Base-by-base conservation (phyloP, 92 coral and sea anemone species). In the Plumapathes pennacea region DNA sequence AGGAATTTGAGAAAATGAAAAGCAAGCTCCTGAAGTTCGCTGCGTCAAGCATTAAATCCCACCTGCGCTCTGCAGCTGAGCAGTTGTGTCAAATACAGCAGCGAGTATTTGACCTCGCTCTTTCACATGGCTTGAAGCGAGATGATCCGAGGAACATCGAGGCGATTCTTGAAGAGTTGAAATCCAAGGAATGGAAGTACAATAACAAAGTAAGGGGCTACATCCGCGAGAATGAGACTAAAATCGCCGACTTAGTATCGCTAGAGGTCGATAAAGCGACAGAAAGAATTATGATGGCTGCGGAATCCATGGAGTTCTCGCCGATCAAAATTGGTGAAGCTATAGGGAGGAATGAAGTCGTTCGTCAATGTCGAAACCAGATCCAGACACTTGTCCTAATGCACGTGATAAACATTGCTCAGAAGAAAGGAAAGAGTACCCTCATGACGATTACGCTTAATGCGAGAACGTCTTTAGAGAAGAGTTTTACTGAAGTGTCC, bases 291-390 rank as follows among this genome's bases (percentile, higher is more conserved):
- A 72, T 59, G 13, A 0, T 7, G 6, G 78, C 53, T 13, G 83
- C 74, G 9, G 59, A 37, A 14, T 30, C 46, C 19, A 82, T 82
- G 89, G 83, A 74, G 67, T 82, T 82, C 34, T 83, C 64, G 3
- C 54, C 89, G 3, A 82, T 82, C 28, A 59, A 29, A 18, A 82
- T 82, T 19, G 83, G 84, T 24, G 53, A 82, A 30, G 83, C 62
- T 22, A 83, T 82, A 6, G 66, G 67, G 19, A 42, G 89, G 55
- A 82, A 82, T 48, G 89, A 82, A 45, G 67, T 82, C 39, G 73
- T 82, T 12, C 69, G 75, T 34, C 89, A 82, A 30, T 82, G 82
- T 33, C 72, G 76, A 55, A 70, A 43, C 3, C 89, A 82, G 31
- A 75, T 82, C 18, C 81, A 75, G 26, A 78, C 67, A 62, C 31